phyloP scores from a whole-genome alignment of 2,888 invertebrate genomes.

The Antitype chi region DNA sequence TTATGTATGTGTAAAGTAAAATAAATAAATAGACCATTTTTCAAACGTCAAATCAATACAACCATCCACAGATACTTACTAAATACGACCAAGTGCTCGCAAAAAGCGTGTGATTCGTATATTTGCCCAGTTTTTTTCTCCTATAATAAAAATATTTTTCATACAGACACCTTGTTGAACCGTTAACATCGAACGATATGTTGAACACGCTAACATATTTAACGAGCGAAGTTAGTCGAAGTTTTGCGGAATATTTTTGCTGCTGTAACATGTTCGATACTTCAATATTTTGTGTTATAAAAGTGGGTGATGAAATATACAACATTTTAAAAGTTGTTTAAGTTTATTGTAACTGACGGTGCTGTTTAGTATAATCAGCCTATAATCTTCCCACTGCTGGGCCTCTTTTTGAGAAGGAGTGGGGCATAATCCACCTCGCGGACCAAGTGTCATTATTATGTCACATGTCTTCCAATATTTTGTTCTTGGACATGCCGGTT shows the following conservation, averaged over 20 bases:
- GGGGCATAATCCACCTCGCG: too few species aligned
- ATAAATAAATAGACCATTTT: background rate
- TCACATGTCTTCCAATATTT: too few species aligned
- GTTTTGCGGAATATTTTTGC: constrained; percentile 33
- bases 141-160: constrained; percentile 59
- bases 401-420: too few species aligned
- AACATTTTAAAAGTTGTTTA: background rate
- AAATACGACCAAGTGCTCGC: background rate
- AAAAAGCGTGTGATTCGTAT: constrained; percentile 19
- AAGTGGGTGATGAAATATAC: constrained; percentile 22
- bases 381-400: too few species aligned
- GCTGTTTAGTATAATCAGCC: background rate
- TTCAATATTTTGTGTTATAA: constrained; percentile 30
- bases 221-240: constrained; percentile 44
- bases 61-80: background rate
- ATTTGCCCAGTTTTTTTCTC: constrained; percentile 12
- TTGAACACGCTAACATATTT: constrained; percentile 67
- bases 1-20: background rate
- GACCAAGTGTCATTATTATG: too few species aligned
- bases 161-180: constrained; percentile 64
- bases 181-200: constrained; percentile 67
- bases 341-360: background rate
- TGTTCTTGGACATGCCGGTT: too few species aligned
- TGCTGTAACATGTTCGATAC: constrained; percentile 4
- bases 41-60: background rate